Conservation (phyloP, 1,140 invertebrate species). For the Mylabris phalerata region DNA sequence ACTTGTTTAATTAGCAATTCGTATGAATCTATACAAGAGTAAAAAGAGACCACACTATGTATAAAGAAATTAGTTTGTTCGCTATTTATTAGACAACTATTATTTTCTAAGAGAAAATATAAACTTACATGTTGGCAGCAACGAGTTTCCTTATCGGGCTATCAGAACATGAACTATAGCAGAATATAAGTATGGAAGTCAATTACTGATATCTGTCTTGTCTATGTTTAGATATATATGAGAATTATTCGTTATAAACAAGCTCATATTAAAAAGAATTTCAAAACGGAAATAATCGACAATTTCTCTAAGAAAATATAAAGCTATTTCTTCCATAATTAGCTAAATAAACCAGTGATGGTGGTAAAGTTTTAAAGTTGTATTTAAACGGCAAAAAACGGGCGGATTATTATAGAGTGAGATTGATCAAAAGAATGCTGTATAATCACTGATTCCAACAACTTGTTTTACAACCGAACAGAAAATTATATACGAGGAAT, state of each 20-base stretch:
- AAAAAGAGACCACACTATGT: no score
- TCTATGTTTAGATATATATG: constrained; percentile 4
- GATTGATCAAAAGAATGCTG: constrained; percentile 14
- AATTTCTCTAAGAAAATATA: background rate
- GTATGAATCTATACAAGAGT: no score
- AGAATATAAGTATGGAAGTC: constrained; percentile 6
- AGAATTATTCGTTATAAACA: constrained; percentile 6
- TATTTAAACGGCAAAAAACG: constrained; percentile 10
- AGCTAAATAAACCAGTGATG: constrained; percentile 4
- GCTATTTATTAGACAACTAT: no score
- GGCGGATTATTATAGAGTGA: constrained; percentile 5
- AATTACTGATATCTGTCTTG: constrained; percentile 4
- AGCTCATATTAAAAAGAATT: constrained; percentile 1
- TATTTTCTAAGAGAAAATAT: no score
- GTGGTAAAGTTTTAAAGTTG: constrained; percentile 10
- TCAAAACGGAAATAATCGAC: background rate
- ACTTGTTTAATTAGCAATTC: no score
- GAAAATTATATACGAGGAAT: constrained; percentile 10
- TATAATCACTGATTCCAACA: constrained; percentile 10
- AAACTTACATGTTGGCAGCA: no score
- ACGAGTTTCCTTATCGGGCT: no score
- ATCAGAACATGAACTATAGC: constrained; percentile 4
- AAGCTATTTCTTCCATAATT: constrained; percentile 2
- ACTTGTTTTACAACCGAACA: constrained; percentile 10
- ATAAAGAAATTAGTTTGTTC: no score